A percentile compares a stretch with the other conserved stretches of the same genome.
Conservation (phyloP, 2,888 invertebrate species). For the Andrena marginata region DNA sequence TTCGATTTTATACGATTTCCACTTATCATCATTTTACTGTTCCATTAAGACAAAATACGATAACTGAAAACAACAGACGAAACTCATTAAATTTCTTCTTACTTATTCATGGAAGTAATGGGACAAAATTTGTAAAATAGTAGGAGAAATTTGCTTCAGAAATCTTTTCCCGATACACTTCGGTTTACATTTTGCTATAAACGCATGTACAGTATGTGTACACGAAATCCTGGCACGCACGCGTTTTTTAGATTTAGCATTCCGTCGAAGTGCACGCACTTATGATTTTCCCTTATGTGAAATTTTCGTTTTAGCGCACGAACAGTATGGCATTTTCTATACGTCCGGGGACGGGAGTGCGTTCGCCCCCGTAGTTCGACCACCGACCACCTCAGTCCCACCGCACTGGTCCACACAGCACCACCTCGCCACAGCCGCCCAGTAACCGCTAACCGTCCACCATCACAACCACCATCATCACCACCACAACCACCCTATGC, state of each 20-base stretch:
- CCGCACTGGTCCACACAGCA: slow-evolving; percentile 87
- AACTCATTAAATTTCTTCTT: too few relatives aligned
- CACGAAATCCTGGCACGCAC: slow-evolving; percentile 40
- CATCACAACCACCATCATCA: slow-evolving; percentile 86
- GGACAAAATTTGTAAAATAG: not conserved
- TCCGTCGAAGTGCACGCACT: slow-evolving; percentile 59
- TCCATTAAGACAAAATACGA: too few relatives aligned
- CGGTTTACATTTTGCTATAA: not conserved
- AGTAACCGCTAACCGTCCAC: slow-evolving; percentile 87
- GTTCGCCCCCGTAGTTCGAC: slow-evolving; percentile 87
- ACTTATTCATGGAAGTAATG: not conserved
- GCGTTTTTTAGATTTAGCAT: slow-evolving; percentile 32
- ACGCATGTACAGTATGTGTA: slow-evolving; percentile 23
- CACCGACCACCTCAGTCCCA: slow-evolving; percentile 85
- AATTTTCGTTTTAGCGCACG: slow-evolving; percentile 85
- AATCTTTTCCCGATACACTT: slow-evolving; percentile 8
- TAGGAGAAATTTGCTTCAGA: not conserved
- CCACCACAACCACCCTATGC: slow-evolving; percentile 85
- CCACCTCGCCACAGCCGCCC: slow-evolving; percentile 87
- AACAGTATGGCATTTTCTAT: slow-evolving; percentile 85
- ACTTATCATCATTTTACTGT: too few relatives aligned
- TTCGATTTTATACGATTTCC: not conserved
- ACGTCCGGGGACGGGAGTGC: slow-evolving; percentile 86
- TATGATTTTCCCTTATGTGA: slow-evolving; percentile 78
- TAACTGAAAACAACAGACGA: too few relatives aligned